A percentile compares a stretch with the other conserved stretches of the same genome.
Evolutionary conservation across 2,888 invertebrate genomes (phyloP).

Genomic region (Tuberolachnus salignus): DNA sequence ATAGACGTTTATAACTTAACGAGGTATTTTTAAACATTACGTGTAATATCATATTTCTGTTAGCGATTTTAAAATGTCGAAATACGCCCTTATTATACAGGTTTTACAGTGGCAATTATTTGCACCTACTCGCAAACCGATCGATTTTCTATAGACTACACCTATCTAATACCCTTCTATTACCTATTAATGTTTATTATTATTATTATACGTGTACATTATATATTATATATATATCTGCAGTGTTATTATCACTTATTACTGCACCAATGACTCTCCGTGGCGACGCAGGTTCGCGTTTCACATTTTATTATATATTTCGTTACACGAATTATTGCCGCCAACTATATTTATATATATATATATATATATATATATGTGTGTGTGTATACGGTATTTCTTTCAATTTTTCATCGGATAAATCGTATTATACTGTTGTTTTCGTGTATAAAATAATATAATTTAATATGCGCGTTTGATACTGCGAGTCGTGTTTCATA

Average conservation of each 20-base stretch:
- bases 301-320: conserved; percentile 3
- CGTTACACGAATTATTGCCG: conserved; percentile 13
- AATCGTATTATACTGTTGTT: not conserved
- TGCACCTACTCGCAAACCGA: too few relatives aligned
- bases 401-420: not conserved
- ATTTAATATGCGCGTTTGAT: not conserved
- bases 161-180: too few relatives aligned
- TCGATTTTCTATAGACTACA: not conserved
- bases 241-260: not conserved
- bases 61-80: too few relatives aligned
- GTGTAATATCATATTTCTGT: too few relatives aligned
- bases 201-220: too few relatives aligned
- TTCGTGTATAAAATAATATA: not conserved
- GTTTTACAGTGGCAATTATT: too few relatives aligned
- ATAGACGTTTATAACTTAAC: too few relatives aligned
- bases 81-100: too few relatives aligned
- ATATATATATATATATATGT: not conserved
- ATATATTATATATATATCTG: not conserved
- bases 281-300: not conserved
- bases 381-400: not conserved
- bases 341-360: not conserved
- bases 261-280: not conserved
- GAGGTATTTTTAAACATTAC: too few relatives aligned
- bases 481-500: not conserved
- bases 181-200: not conserved